phyloP scores from a whole-genome alignment of 2,113 vertebrate species.

The Otis tarda region DNA sequence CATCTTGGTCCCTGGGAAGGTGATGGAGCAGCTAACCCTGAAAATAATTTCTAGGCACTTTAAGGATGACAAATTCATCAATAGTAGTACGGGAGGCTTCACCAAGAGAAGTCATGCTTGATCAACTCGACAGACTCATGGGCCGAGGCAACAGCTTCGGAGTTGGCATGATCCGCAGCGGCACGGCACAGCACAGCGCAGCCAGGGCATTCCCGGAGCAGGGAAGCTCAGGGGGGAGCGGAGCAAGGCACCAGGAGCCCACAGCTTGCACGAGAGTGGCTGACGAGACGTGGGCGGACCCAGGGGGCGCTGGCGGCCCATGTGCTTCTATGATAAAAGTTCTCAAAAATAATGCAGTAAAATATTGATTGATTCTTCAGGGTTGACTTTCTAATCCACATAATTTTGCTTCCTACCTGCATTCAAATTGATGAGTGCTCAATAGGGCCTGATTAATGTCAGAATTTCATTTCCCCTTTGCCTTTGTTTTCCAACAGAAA shows the following conservation, averaged over 20 bases:
- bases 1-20: background rate
- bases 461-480: background rate
- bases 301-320: no score
- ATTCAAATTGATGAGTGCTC: background rate
- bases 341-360: background rate
- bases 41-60: background rate
- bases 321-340: background rate
- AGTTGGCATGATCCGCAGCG: no score
- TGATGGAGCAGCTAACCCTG: background rate
- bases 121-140: no score
- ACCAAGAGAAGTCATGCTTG: background rate
- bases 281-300: no score
- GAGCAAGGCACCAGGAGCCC: no score
- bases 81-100: background rate
- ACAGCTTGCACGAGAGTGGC: no score
- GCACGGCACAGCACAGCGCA: no score
- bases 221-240: no score
- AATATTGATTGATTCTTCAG: background rate
- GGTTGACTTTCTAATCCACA: background rate
- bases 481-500: background rate
- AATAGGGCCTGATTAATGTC: background rate
- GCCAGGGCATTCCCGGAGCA: no score
- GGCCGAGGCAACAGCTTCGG: no score
- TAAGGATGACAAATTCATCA: background rate
- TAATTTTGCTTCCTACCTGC: background rate